Percentiles rank a stretch among this genome's conserved stretches.
Conservation (phyloP, 2,888 invertebrate species). For the Arenicola marina region DNA sequence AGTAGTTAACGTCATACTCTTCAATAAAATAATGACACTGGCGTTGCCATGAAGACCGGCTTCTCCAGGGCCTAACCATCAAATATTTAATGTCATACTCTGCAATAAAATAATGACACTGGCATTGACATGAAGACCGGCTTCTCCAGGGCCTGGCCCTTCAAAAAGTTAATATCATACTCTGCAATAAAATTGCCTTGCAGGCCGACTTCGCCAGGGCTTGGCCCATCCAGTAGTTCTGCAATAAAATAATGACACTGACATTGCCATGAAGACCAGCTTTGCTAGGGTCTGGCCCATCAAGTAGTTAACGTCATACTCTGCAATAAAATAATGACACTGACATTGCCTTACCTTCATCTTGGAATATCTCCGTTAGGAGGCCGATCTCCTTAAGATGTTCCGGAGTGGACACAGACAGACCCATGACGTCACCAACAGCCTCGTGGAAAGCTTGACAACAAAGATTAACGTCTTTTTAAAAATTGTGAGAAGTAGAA, state of each 20-base stretch:
- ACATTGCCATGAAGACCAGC: slow-evolving; percentile 61
- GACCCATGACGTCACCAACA: slow-evolving; percentile 77
- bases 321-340: no score
- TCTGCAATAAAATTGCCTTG: no score
- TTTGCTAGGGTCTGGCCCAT: slow-evolving; percentile 62
- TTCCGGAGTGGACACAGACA: slow-evolving; percentile 77
- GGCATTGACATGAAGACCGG: slow-evolving; percentile 63
- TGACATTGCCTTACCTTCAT: slow-evolving; percentile 56
- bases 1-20: slow-evolving; percentile 60
- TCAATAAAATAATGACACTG: no score
- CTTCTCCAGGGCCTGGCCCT: slow-evolving; percentile 62
- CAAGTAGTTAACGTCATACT: slow-evolving; percentile 60
- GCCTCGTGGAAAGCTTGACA: slow-evolving; percentile 90
- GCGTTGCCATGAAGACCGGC: no score
- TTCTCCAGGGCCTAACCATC: no score
- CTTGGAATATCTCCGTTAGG: slow-evolving; percentile 59
- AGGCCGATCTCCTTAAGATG: slow-evolving; percentile 79
- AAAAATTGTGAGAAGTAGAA: no score
- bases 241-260: no score
- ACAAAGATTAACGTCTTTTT: no score
- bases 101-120: no score
- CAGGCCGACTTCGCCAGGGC: no score
- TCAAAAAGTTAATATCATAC: slow-evolving; percentile 60
- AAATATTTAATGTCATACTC: no score
- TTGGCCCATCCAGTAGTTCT: no score